Conservation (phyloP, 2,113 vertebrate genomes). For the Brevimyrus niger region DNA sequence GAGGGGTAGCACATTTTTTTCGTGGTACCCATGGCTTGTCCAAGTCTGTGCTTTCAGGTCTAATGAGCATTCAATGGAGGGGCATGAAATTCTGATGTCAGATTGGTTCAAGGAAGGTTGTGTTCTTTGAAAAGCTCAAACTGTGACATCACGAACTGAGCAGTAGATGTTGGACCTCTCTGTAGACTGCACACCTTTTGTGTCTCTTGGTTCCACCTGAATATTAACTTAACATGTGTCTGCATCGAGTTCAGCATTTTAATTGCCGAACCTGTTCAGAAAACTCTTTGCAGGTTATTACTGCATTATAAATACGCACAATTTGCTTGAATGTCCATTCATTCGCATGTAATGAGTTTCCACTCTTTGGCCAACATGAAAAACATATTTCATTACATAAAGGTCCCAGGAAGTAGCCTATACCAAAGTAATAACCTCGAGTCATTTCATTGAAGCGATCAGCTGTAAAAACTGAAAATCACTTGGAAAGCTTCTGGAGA, state of each 20-base stretch:
- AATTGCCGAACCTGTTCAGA: not conserved
- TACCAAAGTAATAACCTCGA: not conserved
- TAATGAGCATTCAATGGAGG: not conserved
- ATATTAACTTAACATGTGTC: not conserved
- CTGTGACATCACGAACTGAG: not conserved
- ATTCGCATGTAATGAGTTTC: not conserved
- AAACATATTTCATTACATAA: not conserved
- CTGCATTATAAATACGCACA: not conserved
- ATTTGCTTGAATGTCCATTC: not conserved
- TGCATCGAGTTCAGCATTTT: not conserved
- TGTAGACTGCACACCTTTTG: not conserved
- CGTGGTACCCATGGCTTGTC: not conserved
- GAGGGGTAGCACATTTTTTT: too few species aligned
- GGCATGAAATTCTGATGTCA: not conserved
- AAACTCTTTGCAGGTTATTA: not conserved
- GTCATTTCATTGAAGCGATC: not conserved
- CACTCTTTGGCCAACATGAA: not conserved
- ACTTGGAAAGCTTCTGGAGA: not conserved
- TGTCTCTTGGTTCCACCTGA: not conserved
- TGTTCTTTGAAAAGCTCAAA: not conserved
- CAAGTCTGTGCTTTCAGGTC: not conserved
- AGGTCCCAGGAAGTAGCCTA: not conserved
- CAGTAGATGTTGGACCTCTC: not conserved
- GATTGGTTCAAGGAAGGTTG: not conserved
- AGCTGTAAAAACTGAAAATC: not conserved